Base-by-base conservation (phyloP, 2,113 vertebrate genomes). In the Leiothrix lutea region DNA sequence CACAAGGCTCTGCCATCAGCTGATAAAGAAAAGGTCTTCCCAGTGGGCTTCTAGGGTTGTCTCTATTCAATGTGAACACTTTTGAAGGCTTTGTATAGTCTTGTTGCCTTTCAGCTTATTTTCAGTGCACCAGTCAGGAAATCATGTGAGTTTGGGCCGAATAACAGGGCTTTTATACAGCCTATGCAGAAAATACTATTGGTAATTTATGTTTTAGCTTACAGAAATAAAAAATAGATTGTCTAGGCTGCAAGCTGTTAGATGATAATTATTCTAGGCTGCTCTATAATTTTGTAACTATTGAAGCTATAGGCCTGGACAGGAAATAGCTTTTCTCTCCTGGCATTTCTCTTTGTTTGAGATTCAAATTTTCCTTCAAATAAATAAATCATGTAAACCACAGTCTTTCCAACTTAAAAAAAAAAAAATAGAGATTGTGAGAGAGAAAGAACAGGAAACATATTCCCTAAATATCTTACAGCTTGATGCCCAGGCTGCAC, bases 141-240 rank as follows among this genome's bases (percentile, higher is more conserved):
- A 67, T 70, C 54, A 36, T 38, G 7, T 42, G 57, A 19, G 23
- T 78, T 93, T 74, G 40, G 33, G 47, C 31, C 4, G 0, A 92
- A 67, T 56, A 86, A 45, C 73, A 80, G 26, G 14, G 29, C 1
- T 9, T 90, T 93, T 62, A 25, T 74, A 78, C 22, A 85, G 48
- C 48, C n/a, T 65, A 9, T 66, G 48, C 25, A 81, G 36, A 90
- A 95, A 92, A 82, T 51, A 20, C 31, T 40, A 21, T 61, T 83
- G 31, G 21, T 87, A 85, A 91, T 95, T 81, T 86, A 64, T 79
- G 51, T 36, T 92, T 95, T 88, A 45, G 23, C n/a, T 92, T 69
- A 47, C 35, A 88, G 51, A 88, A 90, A 70, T 77, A 70, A 90
- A 95, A 95, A 90, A 54, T 66, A 8, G 33, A 70, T 66, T 88